Base-by-base conservation (phyloP, 2,113 vertebrate genomes). In the Eleginops maclovinus region DNA sequence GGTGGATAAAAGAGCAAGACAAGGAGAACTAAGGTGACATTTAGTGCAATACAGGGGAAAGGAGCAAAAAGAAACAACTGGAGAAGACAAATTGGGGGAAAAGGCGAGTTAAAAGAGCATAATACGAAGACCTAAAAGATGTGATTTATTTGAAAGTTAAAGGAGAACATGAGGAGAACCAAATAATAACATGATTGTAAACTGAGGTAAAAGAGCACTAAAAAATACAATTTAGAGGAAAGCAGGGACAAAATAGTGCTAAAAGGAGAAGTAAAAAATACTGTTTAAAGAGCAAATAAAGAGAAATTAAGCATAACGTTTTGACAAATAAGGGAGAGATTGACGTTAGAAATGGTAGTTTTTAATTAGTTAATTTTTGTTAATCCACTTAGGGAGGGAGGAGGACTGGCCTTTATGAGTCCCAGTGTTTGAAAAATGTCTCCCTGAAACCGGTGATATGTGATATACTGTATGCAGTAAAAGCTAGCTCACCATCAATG, bases 391-490 rank as follows among this genome's bases (percentile, higher is more conserved):
- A 43, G 8, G 58, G 16, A 24, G 41, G 8, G 4, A 13, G 26
- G n/a, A 21, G 31, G 11, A 41, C 9, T 47, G 55, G 9, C 22
- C 50, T 46, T 56, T 13, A 69, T 13, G 41, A 51, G 66, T 28
- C 47, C 41, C 40, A 64, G 60, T 12, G 46, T 47, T 43, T 3
- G 19, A 13, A 22, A 22, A 22, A 59, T 3, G 26, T 16, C 43
- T 26, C 3, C 46, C 2, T 43, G 12, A 50, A 63, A 22, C 47
- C 51, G 75, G 1, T 81, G 77, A 68, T 78, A 70, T 72, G 75
- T 76, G 73, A 85, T 76, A 49, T 21, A 41, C 65, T 31, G n/a
- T 24, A 53, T 85, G 84, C 88, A 85, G 84, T 62, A 63, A 14
- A 43, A 66, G 71, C 47, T 9, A 12, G 21, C 44, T 69, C 43